phyloP scores from a whole-genome alignment of 2,888 invertebrate genomes.

The Copidosoma aretas region DNA sequence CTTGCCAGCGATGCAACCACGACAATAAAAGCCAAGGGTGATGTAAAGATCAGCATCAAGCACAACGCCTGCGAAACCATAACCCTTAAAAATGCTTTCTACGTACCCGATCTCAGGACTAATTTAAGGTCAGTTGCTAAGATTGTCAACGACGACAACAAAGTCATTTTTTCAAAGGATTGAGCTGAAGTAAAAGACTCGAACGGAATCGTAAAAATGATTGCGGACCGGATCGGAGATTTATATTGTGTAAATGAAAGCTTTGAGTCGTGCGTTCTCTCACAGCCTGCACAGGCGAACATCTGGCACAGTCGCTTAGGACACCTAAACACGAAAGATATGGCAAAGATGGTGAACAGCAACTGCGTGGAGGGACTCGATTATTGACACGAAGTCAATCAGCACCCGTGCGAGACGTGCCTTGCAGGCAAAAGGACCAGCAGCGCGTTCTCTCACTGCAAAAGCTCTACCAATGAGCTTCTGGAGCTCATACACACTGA shows the following conservation, averaged over 20 bases:
- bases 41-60: conserved; percentile 12
- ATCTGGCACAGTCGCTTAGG: conserved; percentile 39
- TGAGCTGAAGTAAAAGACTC: conserved; percentile 29
- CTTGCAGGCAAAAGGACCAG: conserved; percentile 26
- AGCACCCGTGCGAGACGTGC: conserved; percentile 7
- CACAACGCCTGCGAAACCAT: not conserved
- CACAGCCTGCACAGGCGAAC: not conserved
- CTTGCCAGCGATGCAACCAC: conserved; percentile 27
- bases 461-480: conserved; percentile 17
- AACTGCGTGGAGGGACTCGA: not conserved
- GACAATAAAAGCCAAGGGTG: conserved; percentile 29
- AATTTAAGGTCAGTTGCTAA: conserved; percentile 43
- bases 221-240: conserved; percentile 36
- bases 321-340: conserved; percentile 34
- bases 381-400: not conserved
- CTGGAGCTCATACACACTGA: conserved; percentile 36
- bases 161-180: conserved; percentile 30
- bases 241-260: conserved; percentile 24
- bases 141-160: conserved; percentile 37
- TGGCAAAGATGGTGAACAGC: conserved; percentile 23
- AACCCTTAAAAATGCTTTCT: conserved; percentile 34
- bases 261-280: not conserved
- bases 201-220: conserved; percentile 21
- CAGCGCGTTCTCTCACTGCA: conserved; percentile 25
- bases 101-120: conserved; percentile 42